Evolutionary conservation across 1,140 invertebrate genomes (phyloP).

Genomic region (Scaptomyza montana): DNA sequence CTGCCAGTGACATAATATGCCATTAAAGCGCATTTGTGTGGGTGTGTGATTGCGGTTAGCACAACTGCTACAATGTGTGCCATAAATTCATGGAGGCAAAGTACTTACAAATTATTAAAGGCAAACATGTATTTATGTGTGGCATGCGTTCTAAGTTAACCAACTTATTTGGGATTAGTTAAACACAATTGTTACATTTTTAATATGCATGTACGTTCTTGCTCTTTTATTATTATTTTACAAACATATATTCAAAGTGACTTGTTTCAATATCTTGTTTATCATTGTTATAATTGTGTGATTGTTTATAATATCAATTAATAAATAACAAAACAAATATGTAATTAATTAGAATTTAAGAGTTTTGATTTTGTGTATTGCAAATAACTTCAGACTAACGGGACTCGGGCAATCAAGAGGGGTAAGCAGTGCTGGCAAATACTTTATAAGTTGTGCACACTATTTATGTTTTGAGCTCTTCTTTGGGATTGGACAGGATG

Average conservation of each 20-base stretch:
- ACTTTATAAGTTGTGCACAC: conserved; percentile 62
- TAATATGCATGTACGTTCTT: conserved; percentile 50
- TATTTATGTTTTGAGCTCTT: conserved; percentile 28
- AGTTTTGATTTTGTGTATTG: conserved; percentile 46
- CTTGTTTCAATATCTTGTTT: conserved; percentile 35
- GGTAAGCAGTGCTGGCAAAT: conserved; percentile 61
- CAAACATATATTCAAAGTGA: conserved; percentile 60
- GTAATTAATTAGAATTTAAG: conserved; percentile 57
- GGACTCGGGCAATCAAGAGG: conserved; percentile 5
- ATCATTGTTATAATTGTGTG: conserved; percentile 34
- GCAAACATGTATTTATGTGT: conserved; percentile 34
- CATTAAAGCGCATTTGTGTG: conserved; percentile 5
- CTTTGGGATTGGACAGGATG: background rate
- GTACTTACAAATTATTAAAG: conserved; percentile 25
- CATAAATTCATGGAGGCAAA: conserved; percentile 36
- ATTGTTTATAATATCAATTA: conserved; percentile 70
- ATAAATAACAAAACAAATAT: conserved; percentile 79
- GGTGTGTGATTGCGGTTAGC: background rate
- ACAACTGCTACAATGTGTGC: conserved; percentile 24
- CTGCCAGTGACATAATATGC: conserved; percentile 21
- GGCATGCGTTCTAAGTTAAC: conserved; percentile 27
- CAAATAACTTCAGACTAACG: conserved; percentile 50
- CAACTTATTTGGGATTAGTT: background rate
- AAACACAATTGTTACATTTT: background rate
- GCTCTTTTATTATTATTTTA: conserved; percentile 66